Evolutionary conservation across 2,113 vertebrate genomes (phyloP).

Genomic region (Chamaetylas fuelleborni): DNA sequence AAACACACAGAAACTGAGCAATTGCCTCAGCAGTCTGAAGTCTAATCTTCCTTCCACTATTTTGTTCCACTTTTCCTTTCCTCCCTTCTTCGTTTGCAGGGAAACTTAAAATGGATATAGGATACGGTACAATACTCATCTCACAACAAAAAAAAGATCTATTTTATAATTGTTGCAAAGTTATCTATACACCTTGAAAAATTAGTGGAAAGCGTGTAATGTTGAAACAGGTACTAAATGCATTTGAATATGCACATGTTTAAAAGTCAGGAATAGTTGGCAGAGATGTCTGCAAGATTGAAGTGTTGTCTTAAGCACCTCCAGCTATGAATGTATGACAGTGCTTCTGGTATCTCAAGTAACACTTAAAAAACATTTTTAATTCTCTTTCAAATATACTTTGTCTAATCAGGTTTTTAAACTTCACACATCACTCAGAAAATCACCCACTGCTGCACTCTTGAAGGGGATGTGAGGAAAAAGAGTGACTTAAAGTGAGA

Average conservation of each 20-base stretch:
- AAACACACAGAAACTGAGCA: background rate
- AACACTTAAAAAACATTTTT: background rate
- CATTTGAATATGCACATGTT: background rate
- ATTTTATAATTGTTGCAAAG: background rate
- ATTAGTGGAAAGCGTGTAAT: background rate
- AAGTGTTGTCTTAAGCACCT: background rate
- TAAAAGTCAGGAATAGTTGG: background rate
- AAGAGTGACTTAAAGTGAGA: background rate
- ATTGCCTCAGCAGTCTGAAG: background rate
- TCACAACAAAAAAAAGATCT: background rate
- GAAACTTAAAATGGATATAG: background rate
- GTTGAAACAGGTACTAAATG: background rate
- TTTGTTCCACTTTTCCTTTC: background rate
- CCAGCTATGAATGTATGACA: background rate
- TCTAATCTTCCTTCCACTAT: background rate
- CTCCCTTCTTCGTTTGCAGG: background rate
- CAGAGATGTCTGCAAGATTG: background rate
- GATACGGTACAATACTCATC: accelerated
- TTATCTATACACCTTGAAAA: background rate
- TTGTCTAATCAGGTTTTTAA: background rate
- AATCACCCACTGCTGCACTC: background rate
- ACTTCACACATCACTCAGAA: background rate
- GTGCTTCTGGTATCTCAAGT: background rate
- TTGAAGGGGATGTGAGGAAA: background rate
- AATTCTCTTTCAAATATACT: background rate